A percentile compares a stretch with the other conserved stretches of the same genome.
Evolutionary conservation across 2,888 invertebrate genomes (phyloP).

Genomic region (Thecocarcelia acutangulata): DNA sequence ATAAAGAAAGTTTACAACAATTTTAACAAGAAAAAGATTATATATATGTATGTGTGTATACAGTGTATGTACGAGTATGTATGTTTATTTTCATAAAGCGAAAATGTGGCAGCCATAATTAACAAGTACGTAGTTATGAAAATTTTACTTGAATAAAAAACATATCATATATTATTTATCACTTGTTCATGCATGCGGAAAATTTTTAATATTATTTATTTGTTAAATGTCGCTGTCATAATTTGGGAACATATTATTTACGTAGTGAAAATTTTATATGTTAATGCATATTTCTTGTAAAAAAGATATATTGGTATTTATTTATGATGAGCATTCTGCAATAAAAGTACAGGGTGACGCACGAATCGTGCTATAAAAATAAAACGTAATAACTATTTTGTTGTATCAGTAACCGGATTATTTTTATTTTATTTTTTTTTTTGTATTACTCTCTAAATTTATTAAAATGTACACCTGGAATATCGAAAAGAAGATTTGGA

Average conservation of each 20-base stretch:
- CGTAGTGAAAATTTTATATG: not conserved
- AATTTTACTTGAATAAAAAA: not conserved
- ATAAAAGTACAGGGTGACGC: too few relatives aligned
- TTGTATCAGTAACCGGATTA: too few relatives aligned
- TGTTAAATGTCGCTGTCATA: conserved; percentile 19
- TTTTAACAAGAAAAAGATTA: not conserved
- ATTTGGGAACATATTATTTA: conserved; percentile 9
- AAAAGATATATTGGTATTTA: too few relatives aligned
- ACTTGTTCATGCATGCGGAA: conserved; percentile 48
- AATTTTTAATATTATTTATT: conserved; percentile 31
- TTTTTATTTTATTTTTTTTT: too few relatives aligned
- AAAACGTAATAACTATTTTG: too few relatives aligned
- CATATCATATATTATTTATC: conserved; percentile 8
- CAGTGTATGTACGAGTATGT: too few relatives aligned
- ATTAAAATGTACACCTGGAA: too few relatives aligned
- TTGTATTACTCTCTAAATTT: too few relatives aligned
- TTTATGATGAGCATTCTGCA: too few relatives aligned
- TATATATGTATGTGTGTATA: too few relatives aligned
- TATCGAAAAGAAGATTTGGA: too few relatives aligned
- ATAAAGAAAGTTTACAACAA: not conserved
- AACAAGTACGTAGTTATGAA: conserved; percentile 10
- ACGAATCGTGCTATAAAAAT: too few relatives aligned
- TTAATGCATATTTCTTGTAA: not conserved
- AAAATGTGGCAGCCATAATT: conserved; percentile 12
- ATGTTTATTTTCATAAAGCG: not conserved